These are phyloP conservation scores for Andrena trimmerana DNA, from an alignment of 2,888 invertebrate species.

Conservation along the genomic window DNA sequence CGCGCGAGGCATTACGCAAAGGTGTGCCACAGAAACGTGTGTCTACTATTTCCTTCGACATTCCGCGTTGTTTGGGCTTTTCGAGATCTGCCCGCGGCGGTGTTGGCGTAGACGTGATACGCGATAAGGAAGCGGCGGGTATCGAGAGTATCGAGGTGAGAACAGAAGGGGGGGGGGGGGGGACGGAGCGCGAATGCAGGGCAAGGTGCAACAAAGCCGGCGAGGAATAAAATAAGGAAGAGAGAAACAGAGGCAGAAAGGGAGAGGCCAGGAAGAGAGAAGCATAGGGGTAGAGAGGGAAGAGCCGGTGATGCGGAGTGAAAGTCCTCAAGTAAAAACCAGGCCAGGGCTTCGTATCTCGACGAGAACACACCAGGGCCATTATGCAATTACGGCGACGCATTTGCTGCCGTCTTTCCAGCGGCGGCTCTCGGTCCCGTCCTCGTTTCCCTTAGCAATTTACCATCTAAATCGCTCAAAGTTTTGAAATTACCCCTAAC, in stretches of 20 bases:
- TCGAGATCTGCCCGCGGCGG: too few relatives aligned
- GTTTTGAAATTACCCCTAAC: constrained; percentile 68
- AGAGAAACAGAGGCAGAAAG: constrained; percentile 29
- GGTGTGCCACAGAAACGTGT: too few relatives aligned
- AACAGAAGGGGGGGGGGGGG: neutral
- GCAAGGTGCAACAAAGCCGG: constrained; percentile 28
- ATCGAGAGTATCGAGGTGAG: neutral
- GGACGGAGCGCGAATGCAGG: constrained; percentile 6
- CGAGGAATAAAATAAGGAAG: constrained; percentile 31
- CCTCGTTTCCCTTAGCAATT: constrained; percentile 68
- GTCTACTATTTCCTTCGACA: too few relatives aligned
- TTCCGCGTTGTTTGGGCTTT: too few relatives aligned
- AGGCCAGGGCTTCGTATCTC: constrained; percentile 81
- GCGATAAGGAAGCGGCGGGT: too few relatives aligned
- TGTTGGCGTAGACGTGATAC: too few relatives aligned
- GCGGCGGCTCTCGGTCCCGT: constrained; percentile 29
- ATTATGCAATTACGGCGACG: constrained; percentile 77
- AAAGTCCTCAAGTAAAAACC: constrained; percentile 80
- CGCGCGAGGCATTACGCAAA: too few relatives aligned
- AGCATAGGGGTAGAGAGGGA: constrained; percentile 29
- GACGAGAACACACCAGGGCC: constrained; percentile 67
- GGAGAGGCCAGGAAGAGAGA: constrained; percentile 7
- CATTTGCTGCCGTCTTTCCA: constrained; percentile 67
- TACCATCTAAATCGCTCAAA: constrained; percentile 74
- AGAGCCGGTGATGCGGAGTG: constrained; percentile 73